Evolutionary conservation across 2,113 vertebrate species (phyloP), one percentile per base, ranked within the genome.

Genomic region (Clinocottus analis): DNA sequence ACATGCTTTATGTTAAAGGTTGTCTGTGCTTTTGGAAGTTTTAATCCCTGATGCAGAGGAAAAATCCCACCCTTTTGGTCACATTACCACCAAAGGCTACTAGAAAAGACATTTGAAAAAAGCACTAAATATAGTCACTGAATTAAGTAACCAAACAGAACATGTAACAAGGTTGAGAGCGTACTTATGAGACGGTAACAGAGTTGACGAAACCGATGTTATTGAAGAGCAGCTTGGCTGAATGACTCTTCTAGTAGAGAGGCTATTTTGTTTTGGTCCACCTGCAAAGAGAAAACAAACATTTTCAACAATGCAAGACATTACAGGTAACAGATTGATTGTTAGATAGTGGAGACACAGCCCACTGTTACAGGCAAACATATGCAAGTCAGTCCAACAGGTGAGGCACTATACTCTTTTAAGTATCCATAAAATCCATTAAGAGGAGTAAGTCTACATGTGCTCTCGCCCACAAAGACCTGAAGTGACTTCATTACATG

Each of bases 231-330:
- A 95, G 96, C 91, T 96, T 99, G 94, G 74, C 87, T 95, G 91
- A 98, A 96, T 1, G 97, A 95, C 90, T 99, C 98, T 93, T 99
- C 97, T 63, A 99, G 95, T 91, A 98, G 95, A 85, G 95, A 96
- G 66, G 96, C 93, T 62, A 99, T 93, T 85, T 96, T 94, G 85
- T 89, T 95, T 94, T 98, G 97, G 93, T 99, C 98, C 65, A 95
- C 93, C 98, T 99, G 89, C 31, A 6, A 72, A 90, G n/a, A 85
- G 12, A 69, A 27, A 49, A 69, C 35, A 49, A 29, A 7, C 5
- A 16, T 56, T 63, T 71, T 76, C 0, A 77, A 27, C 16, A 70
- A 79, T 49, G 17, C 31, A 41, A 7, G 21, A 64, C n/a, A 53
- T 67, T 45, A 56, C 13, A 45, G 23, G 9, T 27, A 49, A 55